These are phyloP conservation scores for Euplagia quadripunctaria DNA, from an alignment of 2,888 invertebrate species.

Conservation along the genomic window DNA sequence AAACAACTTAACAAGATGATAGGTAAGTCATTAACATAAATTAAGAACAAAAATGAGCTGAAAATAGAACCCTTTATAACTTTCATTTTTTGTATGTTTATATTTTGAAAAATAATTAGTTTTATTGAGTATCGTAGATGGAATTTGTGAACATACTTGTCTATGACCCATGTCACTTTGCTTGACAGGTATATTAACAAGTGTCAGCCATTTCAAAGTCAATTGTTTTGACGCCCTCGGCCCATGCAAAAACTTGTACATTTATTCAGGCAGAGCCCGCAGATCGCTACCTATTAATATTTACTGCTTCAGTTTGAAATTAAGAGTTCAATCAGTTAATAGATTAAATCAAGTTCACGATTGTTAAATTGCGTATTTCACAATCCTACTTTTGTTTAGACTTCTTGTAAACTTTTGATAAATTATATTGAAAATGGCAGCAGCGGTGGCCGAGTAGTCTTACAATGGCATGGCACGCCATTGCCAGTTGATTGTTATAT, in stretches of 20 bases:
- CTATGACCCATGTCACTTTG: background rate
- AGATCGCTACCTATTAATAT: background rate
- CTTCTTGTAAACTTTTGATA: too few relatives aligned
- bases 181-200: background rate
- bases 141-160: conserved; percentile 21
- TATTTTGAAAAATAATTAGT: background rate
- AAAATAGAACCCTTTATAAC: too few relatives aligned
- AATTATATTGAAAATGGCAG: too few relatives aligned
- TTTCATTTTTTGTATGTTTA: too few relatives aligned
- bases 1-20: too few relatives aligned
- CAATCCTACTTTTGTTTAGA: too few relatives aligned
- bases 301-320: background rate
- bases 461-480: too few relatives aligned
- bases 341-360: background rate
- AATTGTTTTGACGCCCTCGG: background rate
- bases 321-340: background rate
- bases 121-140: conserved; percentile 14
- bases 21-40: too few relatives aligned
- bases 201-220: background rate
- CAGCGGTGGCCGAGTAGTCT: too few relatives aligned
- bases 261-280: background rate
- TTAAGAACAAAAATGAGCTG: too few relatives aligned
- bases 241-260: background rate
- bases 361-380: background rate
- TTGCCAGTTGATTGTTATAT: too few relatives aligned